A percentile compares a stretch with the other conserved stretches of the same genome.
These are phyloP conservation scores for Eupithecia inturbata DNA, from an alignment of 2,888 invertebrate species.

Conservation along the genomic window DNA sequence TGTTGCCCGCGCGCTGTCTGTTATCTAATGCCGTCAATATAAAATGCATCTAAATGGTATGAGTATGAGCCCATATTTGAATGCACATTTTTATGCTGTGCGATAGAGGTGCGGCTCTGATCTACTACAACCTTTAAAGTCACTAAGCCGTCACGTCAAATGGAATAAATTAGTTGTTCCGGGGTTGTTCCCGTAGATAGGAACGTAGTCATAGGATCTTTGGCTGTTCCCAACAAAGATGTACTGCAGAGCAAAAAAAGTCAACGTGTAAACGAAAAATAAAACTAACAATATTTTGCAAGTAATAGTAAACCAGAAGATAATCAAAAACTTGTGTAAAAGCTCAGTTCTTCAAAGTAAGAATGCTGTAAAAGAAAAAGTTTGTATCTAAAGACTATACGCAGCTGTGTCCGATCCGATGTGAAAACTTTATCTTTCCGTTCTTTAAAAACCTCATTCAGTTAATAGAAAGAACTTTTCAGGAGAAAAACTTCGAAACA, in stretches of 20 bases:
- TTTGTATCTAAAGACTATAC: conserved; percentile 13
- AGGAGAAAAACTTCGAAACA: conserved; percentile 28
- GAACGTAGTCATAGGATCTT: no score
- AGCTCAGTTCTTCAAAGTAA: conserved; percentile 13
- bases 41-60: no score
- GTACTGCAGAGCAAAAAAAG: not conserved
- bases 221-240: not conserved
- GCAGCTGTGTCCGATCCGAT: conserved; percentile 23
- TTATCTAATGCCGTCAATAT: no score
- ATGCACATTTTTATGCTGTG: no score
- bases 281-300: not conserved
- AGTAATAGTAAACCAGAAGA: not conserved
- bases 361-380: conserved; percentile 13
- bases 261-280: not conserved
- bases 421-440: conserved; percentile 29
- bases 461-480: conserved; percentile 33
- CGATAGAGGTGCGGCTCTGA: no score
- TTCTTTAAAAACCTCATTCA: conserved; percentile 37
- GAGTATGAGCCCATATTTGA: no score
- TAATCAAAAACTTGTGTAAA: conserved; percentile 2
- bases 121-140: no score
- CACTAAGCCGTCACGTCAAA: no score
- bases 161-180: no score
- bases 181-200: no score
- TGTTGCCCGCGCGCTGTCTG: no score